Base-by-base conservation (phyloP, 2,797 vertebrate species). In the Cyclopterus lumpus region DNA sequence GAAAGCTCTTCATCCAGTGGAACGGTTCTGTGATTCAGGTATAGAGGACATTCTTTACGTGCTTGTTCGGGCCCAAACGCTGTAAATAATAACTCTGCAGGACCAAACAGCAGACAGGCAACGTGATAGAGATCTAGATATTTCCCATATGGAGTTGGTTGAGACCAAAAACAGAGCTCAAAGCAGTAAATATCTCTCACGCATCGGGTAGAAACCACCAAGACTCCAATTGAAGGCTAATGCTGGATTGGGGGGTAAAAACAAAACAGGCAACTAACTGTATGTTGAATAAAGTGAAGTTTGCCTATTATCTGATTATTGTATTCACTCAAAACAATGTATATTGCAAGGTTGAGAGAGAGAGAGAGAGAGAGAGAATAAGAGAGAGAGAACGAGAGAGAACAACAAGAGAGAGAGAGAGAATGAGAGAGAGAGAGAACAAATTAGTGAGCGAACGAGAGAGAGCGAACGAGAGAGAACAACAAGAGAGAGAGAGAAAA, bases 11-110 rank as follows among this genome's bases (percentile, higher is more conserved):
- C 9, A 53, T 48, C 22, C 30, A 48, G 46, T 15, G 20, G 14
- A 38, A 36, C 62, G 26, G 58, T 57, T 75, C 8, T 65, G 11
- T 38, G 20, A 71, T 59, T 71, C 34, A 64, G 20, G 24, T 40
- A 3, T 6, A 14, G 7, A 38, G 4, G 18, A 20, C 16, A 15
- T 58, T 49, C 63, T 22, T n/a, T n/a, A n/a, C n/a, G n/a, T n/a
- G n/a, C n/a, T n/a, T n/a, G n/a, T n/a, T n/a, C n/a, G n/a, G 28
- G 16, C 28, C 58, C 38, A 18, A 28, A 44, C 63, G 18, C 20
- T 24, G 15, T 44, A 24, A 12, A 15, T 3, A 65, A 15, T 14
- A 67, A n/a, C 24, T 32, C 49, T 20, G 40, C 4, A 28, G 61
- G 4, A 28, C 42, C 18, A 15, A 64, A 46, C 24, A 30, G 9